A percentile compares a stretch with the other conserved stretches of the same genome.
Conservation (phyloP, 2,888 invertebrate species). For the Orchesella flavescens region DNA sequence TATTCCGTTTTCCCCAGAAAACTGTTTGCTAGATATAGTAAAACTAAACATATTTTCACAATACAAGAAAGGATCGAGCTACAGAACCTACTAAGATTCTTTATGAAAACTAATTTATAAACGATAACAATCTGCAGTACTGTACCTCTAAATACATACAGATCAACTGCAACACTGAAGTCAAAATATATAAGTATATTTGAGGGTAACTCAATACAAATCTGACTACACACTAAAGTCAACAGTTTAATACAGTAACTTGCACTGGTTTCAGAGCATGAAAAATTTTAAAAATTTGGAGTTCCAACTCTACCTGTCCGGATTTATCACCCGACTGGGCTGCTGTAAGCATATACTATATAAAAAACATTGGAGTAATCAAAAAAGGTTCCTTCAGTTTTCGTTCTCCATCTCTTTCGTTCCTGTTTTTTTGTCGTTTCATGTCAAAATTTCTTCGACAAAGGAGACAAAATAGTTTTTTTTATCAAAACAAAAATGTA, state of each 20-base stretch:
- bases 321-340: conserved; percentile 70
- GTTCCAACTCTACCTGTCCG: conserved; percentile 69
- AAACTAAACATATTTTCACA: background rate
- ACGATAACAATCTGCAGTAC: background rate
- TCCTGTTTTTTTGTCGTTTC: background rate
- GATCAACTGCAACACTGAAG: too few species aligned
- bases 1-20: background rate
- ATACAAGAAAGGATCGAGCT: background rate
- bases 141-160: background rate
- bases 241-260: background rate
- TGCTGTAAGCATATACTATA: conserved; percentile 72
- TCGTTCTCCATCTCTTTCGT: background rate
- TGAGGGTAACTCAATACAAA: conserved; percentile 10
- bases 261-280: conserved; percentile 49
- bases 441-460: too few species aligned
- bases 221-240: conserved; percentile 13
- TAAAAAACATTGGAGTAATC: conserved; percentile 67
- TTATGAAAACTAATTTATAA: background rate
- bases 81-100: conserved; percentile 11
- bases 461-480: too few species aligned
- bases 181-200: background rate
- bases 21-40: background rate
- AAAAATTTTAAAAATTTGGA: conserved; percentile 40
- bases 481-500: too few species aligned
- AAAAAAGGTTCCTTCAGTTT: conserved; percentile 60